Percentiles rank a stretch among this genome's conserved stretches.
phyloP scores from a whole-genome alignment of 2,888 invertebrate genomes.

The Oscheius myriophilus region DNA sequence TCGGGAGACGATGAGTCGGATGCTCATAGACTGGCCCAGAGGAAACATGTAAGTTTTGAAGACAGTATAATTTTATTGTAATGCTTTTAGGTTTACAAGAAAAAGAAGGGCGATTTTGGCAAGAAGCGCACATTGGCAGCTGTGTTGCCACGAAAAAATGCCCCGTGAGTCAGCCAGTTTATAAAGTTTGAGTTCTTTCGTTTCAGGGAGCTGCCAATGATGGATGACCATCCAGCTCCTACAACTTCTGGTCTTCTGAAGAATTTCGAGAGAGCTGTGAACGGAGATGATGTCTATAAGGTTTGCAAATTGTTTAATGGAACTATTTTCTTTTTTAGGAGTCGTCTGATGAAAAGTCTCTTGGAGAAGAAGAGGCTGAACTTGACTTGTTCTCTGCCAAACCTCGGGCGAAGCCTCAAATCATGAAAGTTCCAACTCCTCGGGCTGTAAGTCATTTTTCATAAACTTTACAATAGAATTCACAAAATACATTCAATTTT shows the following conservation, averaged over 20 bases:
- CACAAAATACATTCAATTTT: too few relatives aligned
- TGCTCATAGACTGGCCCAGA: not conserved
- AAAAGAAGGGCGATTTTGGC: constrained; percentile 46
- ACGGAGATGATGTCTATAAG: constrained; percentile 55
- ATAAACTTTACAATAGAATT: too few relatives aligned
- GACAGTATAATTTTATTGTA: not conserved
- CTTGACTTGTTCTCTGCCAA: constrained; percentile 49
- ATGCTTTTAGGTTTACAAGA: constrained; percentile 42
- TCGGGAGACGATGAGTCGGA: constrained; percentile 48
- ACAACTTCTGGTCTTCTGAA: constrained; percentile 44
- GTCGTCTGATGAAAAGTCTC: constrained; percentile 49
- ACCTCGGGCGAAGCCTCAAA: constrained; percentile 34
- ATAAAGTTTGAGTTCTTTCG: not conserved
- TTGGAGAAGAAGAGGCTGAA: constrained; percentile 54
- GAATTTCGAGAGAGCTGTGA: constrained; percentile 55
- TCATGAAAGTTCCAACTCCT: constrained; percentile 25
- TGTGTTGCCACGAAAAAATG: constrained; percentile 30
- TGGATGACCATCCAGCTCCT: constrained; percentile 34
- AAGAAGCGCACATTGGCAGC: constrained; percentile 53
- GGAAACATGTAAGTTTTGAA: constrained; percentile 32
- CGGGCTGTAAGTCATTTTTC: not conserved
- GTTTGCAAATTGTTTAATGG: constrained; percentile 6
- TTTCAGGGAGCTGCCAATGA: constrained; percentile 15
- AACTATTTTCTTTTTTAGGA: constrained; percentile 35
- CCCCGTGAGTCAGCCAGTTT: too few relatives aligned